phyloP scores from a whole-genome alignment of 2,113 vertebrate genomes.

The Indri indri region DNA sequence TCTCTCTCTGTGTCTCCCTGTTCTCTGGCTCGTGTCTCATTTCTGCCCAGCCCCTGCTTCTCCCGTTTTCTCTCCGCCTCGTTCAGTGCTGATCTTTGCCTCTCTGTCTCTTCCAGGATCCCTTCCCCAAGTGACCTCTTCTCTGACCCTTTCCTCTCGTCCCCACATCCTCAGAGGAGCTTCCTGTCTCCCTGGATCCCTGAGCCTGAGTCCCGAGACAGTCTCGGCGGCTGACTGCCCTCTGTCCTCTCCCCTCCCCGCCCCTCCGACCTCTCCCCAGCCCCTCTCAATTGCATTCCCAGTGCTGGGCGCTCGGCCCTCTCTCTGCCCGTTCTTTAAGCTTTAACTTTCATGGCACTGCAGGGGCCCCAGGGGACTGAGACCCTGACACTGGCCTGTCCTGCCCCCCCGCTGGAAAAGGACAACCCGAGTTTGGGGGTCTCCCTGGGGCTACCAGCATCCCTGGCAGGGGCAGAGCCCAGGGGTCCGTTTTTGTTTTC shows the following conservation, averaged over 20 bases:
- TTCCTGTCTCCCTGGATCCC: neutral
- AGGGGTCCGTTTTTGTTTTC: neutral
- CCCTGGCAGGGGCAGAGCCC: neutral
- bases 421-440: neutral
- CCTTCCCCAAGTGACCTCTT: neutral
- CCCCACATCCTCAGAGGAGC: neutral
- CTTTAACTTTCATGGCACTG: neutral
- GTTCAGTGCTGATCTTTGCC: neutral
- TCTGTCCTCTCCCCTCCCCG: fast-evolving
- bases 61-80: neutral
- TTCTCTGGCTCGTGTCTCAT: neutral
- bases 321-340: neutral
- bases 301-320: neutral
- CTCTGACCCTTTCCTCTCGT: fast-evolving
- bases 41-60: fast-evolving
- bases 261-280: fast-evolving
- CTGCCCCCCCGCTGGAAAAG: fast-evolving
- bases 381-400: neutral
- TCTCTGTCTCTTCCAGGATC: neutral
- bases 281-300: neutral
- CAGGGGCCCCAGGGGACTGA: too few relatives aligned
- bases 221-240: fast-evolving
- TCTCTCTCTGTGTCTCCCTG: neutral
- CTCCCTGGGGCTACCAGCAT: neutral
- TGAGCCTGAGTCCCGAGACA: neutral